These are phyloP conservation scores for Serilophus lunatus DNA, from an alignment of 2,113 vertebrate species.

Conservation along the genomic window DNA sequence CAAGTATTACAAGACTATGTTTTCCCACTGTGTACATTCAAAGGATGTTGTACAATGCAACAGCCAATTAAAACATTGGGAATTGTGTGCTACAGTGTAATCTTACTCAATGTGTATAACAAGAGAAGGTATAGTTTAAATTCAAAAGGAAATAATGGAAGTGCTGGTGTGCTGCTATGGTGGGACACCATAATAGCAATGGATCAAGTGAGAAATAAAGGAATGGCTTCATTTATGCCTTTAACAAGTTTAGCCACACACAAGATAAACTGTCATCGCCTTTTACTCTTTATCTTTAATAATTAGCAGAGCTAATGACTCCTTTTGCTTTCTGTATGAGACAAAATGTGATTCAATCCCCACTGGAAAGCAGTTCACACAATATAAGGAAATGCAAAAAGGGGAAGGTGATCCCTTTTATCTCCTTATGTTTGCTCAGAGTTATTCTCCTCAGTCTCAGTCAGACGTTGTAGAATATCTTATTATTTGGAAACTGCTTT, in stretches of 20 bases:
- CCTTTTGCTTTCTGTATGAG: neutral
- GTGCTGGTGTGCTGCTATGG: neutral
- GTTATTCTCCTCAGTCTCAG: neutral
- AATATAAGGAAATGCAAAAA: constrained; percentile 19
- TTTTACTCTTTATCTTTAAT: constrained; percentile 22
- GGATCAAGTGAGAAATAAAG: neutral
- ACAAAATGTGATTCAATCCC: neutral
- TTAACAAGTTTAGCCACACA: neutral
- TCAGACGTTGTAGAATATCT: neutral
- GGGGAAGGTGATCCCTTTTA: neutral
- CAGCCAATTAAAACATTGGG: neutral
- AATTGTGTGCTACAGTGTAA: neutral
- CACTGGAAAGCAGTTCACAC: constrained; percentile 4
- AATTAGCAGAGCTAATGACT: constrained; percentile 40
- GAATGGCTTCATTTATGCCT: neutral
- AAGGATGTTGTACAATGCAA: neutral
- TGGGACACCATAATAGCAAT: neutral
- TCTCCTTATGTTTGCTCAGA: constrained; percentile 11
- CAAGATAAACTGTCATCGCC: neutral
- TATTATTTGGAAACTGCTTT: constrained; percentile 4
- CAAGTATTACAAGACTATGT: neutral
- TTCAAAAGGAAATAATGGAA: neutral
- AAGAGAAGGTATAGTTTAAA: neutral
- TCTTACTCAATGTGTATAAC: neutral
- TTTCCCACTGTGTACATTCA: neutral